Base-by-base conservation (phyloP, 2,113 vertebrate species). In the Pseudonaja textilis region DNA sequence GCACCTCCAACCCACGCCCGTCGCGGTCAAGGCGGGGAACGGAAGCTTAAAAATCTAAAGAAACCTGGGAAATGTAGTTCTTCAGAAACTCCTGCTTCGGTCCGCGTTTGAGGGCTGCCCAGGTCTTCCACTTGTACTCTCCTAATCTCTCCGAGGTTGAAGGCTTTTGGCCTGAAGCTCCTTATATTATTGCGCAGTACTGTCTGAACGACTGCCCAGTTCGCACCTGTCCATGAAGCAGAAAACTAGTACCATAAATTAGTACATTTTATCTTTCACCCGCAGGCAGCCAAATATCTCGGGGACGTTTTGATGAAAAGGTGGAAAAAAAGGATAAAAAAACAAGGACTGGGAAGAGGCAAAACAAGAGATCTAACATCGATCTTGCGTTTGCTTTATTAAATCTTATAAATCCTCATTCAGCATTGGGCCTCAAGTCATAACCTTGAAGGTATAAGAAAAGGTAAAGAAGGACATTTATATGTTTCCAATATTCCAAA, bases 61-160 rank as follows among this genome's bases (percentile, higher is more conserved):
- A 50, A 45, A 26, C 26, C 59, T 88, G 91, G 91, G 86, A 69
- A 25, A 29, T 50, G 59, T 88, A 92, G 86, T 92, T 69, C n/a
- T 29, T 86, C 18, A 18, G 23, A 18, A 10, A 8, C 39, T 2
- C 23, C 14, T n/a, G 61, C 34, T 42, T 39, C 16, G 16, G n/a
- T 74, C n/a, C n/a, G 16, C 69, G 16, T 18, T 39, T 1, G 3
- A 20, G 16, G 16, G 16, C 69, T 8, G n/a, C n/a, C 14, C 5
- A 74, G n/a, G n/a, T 74, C n/a, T 34, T 18, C n/a, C n/a, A 4
- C 61, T 14, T 64, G 61, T 34, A 18, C 14, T 0, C n/a, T 34
- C n/a, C n/a, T n/a, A 74, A 74, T 11, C 64, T 74, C n/a, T 0
- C 5, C 6, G 12, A 74, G 14, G n/a, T 74, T 18, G 64, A 74